phyloP scores from a whole-genome alignment of 2,888 invertebrate species.

The Micoletzkya japonica region DNA sequence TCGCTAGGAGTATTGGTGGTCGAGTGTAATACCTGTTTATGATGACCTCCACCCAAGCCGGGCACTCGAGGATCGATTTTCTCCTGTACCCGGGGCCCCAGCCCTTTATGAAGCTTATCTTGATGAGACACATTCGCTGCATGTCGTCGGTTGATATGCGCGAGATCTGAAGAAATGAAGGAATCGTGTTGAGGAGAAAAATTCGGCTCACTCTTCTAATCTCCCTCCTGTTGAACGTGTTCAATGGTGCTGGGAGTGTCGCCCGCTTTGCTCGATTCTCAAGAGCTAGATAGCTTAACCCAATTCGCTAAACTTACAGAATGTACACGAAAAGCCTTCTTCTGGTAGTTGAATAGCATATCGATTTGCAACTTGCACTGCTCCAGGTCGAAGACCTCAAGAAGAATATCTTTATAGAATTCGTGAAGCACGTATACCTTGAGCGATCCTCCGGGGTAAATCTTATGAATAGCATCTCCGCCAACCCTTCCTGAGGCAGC shows the following conservation, averaged over 20 bases:
- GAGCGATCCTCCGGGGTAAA: slow-evolving; percentile 23
- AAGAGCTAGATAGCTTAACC: too few species aligned
- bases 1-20: background rate
- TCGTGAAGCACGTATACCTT: slow-evolving; percentile 23
- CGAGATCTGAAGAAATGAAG: slow-evolving; percentile 37
- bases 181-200: too few species aligned
- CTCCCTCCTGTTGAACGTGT: background rate
- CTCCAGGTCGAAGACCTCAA: background rate
- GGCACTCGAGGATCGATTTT: slow-evolving; percentile 86
- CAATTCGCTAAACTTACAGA: background rate
- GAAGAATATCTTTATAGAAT: background rate
- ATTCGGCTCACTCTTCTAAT: background rate
- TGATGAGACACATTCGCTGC: slow-evolving; percentile 96
- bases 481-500: background rate
- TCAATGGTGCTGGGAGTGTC: too few species aligned
- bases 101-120: slow-evolving; percentile 98
- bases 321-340: background rate
- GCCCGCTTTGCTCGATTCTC: too few species aligned
- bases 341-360: background rate
- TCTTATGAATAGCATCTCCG: slow-evolving; percentile 22
- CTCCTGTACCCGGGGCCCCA: slow-evolving; percentile 99
- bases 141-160: slow-evolving; percentile 80
- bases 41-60: slow-evolving; percentile 94
- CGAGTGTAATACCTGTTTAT: slow-evolving; percentile 32
- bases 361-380: background rate